Evolutionary conservation across 2,113 vertebrate genomes (phyloP), one percentile per base, ranked within the genome.

Genomic region (Artemisiospiza belli): DNA sequence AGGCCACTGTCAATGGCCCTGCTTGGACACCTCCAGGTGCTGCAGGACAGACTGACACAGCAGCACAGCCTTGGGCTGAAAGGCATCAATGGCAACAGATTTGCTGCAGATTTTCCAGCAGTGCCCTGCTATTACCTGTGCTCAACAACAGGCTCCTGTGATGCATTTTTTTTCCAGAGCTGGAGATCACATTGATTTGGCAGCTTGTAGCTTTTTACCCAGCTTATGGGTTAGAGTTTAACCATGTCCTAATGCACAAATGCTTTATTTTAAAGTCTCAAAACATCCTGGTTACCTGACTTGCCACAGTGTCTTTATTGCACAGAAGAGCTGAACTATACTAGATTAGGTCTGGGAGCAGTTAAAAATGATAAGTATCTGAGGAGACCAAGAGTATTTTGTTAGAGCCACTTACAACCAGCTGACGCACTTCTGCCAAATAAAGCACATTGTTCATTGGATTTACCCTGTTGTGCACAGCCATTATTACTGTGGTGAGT

Each of bases 401-500:
- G 68, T 72, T 79, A 91, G 44, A 90, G 67, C 63, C 77, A 85
- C 73, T 64, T 89, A 91, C 79, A 85, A 93, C 54, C 74, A 85
- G 89, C 95, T 95, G 95, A 83, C 33, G 24, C 90, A 95, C 81
- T 94, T 97, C 83, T 92, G 70, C 88, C 93, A 90, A 96, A 96
- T 87, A 94, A 91, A 94, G 46, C 69, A 33, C 93, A 70, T 76
- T 95, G 88, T 94, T 94, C 94, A 96, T 92, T 94, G 84, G 90
- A 76, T 93, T 87, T 91, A 49, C 66, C 95, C 94, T 93, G 69
- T 82, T 91, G 82, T 92, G 84, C 92, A 83, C 84, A 82, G 93
- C 94, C 90, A 92, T 95, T 96, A 96, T 94, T 96, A 92, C 95
- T 87, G 95, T 93, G 90, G 96, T 39, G 90, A 96, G 90, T 96